phyloP scores from a whole-genome alignment of 92 coral and sea anemone species.

The Bergia puertoricense region DNA sequence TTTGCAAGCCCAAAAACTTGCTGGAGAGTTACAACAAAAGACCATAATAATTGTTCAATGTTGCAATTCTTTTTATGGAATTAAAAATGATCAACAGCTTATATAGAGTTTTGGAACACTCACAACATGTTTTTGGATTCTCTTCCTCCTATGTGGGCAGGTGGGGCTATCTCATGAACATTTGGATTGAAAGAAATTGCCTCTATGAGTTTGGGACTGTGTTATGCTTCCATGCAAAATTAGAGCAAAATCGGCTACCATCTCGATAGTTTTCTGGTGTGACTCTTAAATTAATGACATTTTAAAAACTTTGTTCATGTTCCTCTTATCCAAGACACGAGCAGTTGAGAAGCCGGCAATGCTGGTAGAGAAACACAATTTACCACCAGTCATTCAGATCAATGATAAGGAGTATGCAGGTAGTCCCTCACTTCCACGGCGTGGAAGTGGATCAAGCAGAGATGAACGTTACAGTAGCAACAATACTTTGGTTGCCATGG shows the following conservation, averaged over 20 bases:
- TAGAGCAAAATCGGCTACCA: not conserved
- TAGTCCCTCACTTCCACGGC: constrained; percentile 47
- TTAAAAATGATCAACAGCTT: too few species aligned
- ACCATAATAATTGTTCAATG: too few species aligned
- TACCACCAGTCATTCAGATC: constrained; percentile 56
- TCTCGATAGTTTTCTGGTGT: not conserved
- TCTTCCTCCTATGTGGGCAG: too few species aligned
- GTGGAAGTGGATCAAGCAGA: constrained; percentile 45
- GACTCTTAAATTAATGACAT: not conserved
- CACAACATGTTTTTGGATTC: too few species aligned
- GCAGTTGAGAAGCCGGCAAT: not conserved
- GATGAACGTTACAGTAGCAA: constrained; percentile 75
- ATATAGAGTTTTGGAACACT: too few species aligned
- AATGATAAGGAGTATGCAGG: constrained; percentile 54
- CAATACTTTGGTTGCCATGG: constrained; percentile 70
- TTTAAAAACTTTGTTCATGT: not conserved
- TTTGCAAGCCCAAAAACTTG: too few species aligned
- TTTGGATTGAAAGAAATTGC: too few species aligned
- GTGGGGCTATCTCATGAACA: too few species aligned
- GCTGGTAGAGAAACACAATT: not conserved
- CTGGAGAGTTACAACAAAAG: too few species aligned
- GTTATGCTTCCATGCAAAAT: not conserved
- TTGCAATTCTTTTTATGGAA: too few species aligned
- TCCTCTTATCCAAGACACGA: not conserved
- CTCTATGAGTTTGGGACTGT: too few species aligned